Evolutionary conservation across 2,113 vertebrate genomes (phyloP), one percentile per base, ranked within the genome.

Genomic region (Genyomyrus donnyi): DNA sequence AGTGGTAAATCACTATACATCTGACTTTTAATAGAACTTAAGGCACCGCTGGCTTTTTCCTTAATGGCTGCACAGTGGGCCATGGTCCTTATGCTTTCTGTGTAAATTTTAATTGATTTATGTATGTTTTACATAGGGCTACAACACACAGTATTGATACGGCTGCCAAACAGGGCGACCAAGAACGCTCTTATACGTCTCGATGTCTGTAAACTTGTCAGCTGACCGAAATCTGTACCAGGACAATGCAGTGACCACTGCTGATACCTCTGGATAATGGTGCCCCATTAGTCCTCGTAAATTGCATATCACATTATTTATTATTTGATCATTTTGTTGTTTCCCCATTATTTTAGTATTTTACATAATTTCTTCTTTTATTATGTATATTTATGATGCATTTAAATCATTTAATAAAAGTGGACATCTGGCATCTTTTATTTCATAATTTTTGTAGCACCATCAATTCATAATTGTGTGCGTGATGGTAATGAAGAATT

Each of bases 1-100:
- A 91, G 24, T 90, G 92, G 91, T 93, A 88, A 90, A 90, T n/a
- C 50, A 35, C 88, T 92, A 91, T 10, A 39, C 70, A 91, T 92
- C 92, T 91, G 74, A 92, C 92, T 88, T 90, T 84, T 49, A 87
- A 90, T 66, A 31, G 85, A 53, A n/a, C 90, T 91, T 56, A 90
- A 9, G 27, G 62, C 35, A 46, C 11, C 74, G 42, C 27, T 35
- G 42, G 74, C 85, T 91, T 92, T 88, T 52, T n/a, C 27, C 35
- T 58, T 85, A 48, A 90, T 46, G 15, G 88, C 62, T 31, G 45
- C 24, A 46, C 70, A 89, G 10, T 27, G 48, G 86, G 52, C 89
- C 2, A 5, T 70, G 27, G 21, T 70, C 5, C 52, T 17, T 21
- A 83, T 49, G 45, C 21, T 74, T 89, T 70, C 56, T 77, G 90